These are phyloP conservation scores for Cyanoderma ruficeps DNA, from an alignment of 2,113 vertebrate genomes.

Conservation along the genomic window DNA sequence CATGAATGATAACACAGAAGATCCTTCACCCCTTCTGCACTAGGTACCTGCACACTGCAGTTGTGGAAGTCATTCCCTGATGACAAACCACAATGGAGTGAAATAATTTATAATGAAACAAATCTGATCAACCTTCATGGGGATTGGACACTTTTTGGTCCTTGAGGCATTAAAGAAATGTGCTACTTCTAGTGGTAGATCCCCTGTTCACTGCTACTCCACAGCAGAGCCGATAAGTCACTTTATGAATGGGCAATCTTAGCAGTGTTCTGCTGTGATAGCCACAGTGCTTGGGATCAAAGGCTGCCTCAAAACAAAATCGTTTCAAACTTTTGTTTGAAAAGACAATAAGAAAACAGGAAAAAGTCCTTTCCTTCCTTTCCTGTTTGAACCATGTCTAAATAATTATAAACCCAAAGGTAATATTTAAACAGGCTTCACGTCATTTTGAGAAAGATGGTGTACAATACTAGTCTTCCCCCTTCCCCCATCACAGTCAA, in stretches of 20 bases:
- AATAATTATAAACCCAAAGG: neutral
- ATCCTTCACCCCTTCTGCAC: neutral
- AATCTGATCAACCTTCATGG: neutral
- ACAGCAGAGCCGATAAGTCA: neutral
- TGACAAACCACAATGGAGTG: neutral
- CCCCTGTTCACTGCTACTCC: neutral
- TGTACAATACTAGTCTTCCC: neutral
- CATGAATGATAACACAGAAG: neutral
- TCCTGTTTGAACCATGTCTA: neutral
- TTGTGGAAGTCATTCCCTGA: neutral
- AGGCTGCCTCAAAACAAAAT: neutral
- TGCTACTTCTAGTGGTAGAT: neutral
- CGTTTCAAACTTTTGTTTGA: neutral
- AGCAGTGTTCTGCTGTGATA: neutral
- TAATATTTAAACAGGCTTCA: neutral
- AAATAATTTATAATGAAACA: neutral
- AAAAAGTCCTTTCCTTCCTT: neutral
- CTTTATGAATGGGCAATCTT: neutral
- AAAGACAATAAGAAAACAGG: neutral
- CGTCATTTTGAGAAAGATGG: neutral
- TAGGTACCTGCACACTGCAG: neutral
- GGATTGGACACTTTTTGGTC: neutral
- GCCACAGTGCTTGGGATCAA: neutral
- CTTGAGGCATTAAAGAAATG: neutral
- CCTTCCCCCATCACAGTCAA: neutral